Base-by-base conservation (phyloP, 1,140 invertebrate genomes). In the Chironomus striatipennis region DNA sequence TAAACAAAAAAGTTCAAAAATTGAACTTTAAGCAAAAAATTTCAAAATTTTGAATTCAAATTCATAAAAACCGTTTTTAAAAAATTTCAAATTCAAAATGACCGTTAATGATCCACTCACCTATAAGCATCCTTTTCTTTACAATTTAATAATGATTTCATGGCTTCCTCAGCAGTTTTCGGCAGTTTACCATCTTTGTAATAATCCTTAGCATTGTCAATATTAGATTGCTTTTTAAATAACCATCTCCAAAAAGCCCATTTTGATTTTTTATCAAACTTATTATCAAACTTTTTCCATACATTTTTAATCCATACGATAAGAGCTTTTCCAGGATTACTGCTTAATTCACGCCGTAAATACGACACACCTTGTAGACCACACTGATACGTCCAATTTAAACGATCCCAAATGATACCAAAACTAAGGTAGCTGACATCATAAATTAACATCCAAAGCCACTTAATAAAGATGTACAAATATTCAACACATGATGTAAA, bases 111-210 rank as follows among this genome's bases (percentile, higher is more conserved):
- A 34, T 1, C 10, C 6, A 73, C 74, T 78, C 79, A 91, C 90
- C 90, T 93, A 81, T 97, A 97, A 17, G 95, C 94, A 85, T 97
- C 95, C 85, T 97, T 96, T 78, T 94, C 95, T 87, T 95, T 95
- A 81, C 94, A 96, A 73, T 94, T 92, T 5, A 97, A 83, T 75
- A 97, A 85, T 80, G 94, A 86, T 82, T 93, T 95, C 92, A 97
- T 95, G 75, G 95, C 95, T 84, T 97, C 95, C 79, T 97, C 95
- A 42, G 94, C 94, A 73, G 93, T 96, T 20, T 91, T 89, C 0
- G 94, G 94, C 78, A 97, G 84, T 20, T 89, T 87, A 78, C 79
- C 78, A 34, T 77, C 80, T 75, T 81, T 80, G 20, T 79, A 78
- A 8, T 77, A 76, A 47, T 82, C 80, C 0, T 77, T 73, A 2